phyloP scores from a whole-genome alignment of 2,888 invertebrate genomes.

The Rhyacophila evoluta region DNA sequence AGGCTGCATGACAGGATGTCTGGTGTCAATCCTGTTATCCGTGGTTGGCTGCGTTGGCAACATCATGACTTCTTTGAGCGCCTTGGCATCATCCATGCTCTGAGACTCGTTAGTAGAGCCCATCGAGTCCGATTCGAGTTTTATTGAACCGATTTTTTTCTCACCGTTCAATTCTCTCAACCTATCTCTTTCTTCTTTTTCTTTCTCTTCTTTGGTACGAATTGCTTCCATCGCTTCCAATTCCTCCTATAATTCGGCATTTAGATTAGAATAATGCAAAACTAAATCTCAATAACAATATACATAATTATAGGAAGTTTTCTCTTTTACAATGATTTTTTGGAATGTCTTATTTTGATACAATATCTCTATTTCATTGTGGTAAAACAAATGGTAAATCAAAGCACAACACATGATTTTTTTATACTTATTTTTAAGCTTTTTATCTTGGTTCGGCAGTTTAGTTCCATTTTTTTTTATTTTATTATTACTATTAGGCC shows the following conservation, averaged over 20 bases:
- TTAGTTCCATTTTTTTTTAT: too few species aligned
- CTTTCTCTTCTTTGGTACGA: slow-evolving; percentile 75
- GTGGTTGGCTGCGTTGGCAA: slow-evolving; percentile 62
- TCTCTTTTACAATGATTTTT: too few species aligned
- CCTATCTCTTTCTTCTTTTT: slow-evolving; percentile 58
- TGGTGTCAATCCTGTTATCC: slow-evolving; percentile 55
- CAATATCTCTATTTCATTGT: too few species aligned
- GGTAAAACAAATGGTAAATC: too few species aligned
- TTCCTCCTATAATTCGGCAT: slow-evolving; percentile 72
- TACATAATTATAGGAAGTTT: too few species aligned
- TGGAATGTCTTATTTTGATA: too few species aligned
- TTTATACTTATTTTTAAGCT: too few species aligned
- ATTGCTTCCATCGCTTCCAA: slow-evolving; percentile 77
- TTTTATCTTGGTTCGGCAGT: too few species aligned
- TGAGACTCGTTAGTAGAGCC: slow-evolving; percentile 62
- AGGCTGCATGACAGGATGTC: background rate
- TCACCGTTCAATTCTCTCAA: slow-evolving; percentile 50
- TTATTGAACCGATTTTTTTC: slow-evolving; percentile 58
- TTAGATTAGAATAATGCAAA: slow-evolving; percentile 43
- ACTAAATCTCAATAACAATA: too few species aligned
- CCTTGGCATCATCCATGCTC: slow-evolving; percentile 67
- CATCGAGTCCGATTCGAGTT: slow-evolving; percentile 59
- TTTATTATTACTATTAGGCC: too few species aligned
- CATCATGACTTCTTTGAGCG: slow-evolving; percentile 65
- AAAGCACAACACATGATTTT: too few species aligned